A percentile compares a stretch with the other conserved stretches of the same genome.
These are phyloP conservation scores for Stenurella melanura DNA, from an alignment of 2,888 invertebrate genomes.

Conservation along the genomic window DNA sequence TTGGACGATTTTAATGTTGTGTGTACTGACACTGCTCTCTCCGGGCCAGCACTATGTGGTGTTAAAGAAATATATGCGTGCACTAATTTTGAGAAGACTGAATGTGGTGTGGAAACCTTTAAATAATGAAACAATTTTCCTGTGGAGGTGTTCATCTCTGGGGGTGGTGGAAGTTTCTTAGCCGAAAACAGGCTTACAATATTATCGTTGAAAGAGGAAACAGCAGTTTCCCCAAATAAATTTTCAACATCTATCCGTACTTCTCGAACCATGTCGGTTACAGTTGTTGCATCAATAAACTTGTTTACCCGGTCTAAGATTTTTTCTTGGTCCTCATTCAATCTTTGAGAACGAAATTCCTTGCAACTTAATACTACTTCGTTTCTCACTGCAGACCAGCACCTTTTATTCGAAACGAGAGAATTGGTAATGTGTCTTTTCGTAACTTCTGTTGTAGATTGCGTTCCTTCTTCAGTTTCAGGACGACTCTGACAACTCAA, in stretches of 20 bases:
- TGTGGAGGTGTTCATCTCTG: conserved; percentile 7
- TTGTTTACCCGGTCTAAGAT: conserved; percentile 1
- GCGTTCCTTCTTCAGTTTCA: conserved; percentile 5
- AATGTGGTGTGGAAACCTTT: conserved; percentile 19
- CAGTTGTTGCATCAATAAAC: conserved; percentile 12
- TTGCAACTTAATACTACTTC: neutral
- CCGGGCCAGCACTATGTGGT: no score
- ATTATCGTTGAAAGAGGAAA: conserved; percentile 16
- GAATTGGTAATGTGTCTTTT: conserved; percentile 7
- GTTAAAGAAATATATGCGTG: conserved; percentile 6
- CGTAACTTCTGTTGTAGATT: neutral
- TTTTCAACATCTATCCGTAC: conserved; percentile 19
- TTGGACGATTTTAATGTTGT: no score
- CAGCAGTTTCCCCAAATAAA: conserved; percentile 11
- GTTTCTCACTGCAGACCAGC: conserved; percentile 7
- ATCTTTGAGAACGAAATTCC: conserved; percentile 4
- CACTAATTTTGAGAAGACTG: conserved; percentile 2
- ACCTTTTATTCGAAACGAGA: conserved; percentile 6
- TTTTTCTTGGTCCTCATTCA: conserved; percentile 3
- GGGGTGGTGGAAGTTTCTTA: neutral
- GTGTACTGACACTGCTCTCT: no score
- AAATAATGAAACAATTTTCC: conserved; percentile 10
- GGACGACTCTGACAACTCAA: neutral
- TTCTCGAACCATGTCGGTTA: conserved; percentile 9
- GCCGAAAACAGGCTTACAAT: conserved; percentile 5